Evolutionary conservation across 2,113 vertebrate genomes (phyloP), one percentile per base, ranked within the genome.

Genomic region (Aleadryas rufinucha): DNA sequence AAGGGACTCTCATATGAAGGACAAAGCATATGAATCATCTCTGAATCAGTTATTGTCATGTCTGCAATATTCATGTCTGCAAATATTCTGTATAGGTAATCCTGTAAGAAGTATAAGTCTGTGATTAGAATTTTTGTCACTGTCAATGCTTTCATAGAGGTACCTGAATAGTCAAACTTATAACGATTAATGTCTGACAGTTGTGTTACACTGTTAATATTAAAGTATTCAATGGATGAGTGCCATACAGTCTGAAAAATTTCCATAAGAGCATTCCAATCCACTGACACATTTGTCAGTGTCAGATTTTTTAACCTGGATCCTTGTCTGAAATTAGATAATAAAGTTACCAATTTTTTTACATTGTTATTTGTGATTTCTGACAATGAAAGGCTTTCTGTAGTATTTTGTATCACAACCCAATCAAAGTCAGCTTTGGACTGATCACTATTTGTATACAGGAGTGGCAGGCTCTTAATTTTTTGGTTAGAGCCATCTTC

Each of bases 11-110:
- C 35, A 11, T 50, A 65, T 0, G 35, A 65, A n/a, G 99, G 99
- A 84, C 99, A 99, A 37, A 98, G 94, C 98, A 99, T 98, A 80
- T 99, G 98, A 33, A 99, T 61, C 13, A 99, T 95, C 16, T 95
- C 90, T 2, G 98, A 33, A 59, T 98, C 97, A 24, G 71, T 41
- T 53, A 99, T 57, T 5, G 98, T 97, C 27, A 99, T 28, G 14
- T 83, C 97, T 71, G 66, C 75, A 41, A 98, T 97, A 39, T 98
- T 98, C 96, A 99, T 98, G 61, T 98, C 92, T 74, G 98, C 98
- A 70, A 99, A 97, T 78, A 98, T 97, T 56, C 16, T 30, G 45
- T 99, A 99, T 11, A 99, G 10, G 10, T 64, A 1, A 42, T 92
- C 21, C 95, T 99, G 99, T 37, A 26, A 3, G 64, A 99, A 99